Conservation (phyloP, 1,140 invertebrate genomes). For the Eulimnadia texana region DNA sequence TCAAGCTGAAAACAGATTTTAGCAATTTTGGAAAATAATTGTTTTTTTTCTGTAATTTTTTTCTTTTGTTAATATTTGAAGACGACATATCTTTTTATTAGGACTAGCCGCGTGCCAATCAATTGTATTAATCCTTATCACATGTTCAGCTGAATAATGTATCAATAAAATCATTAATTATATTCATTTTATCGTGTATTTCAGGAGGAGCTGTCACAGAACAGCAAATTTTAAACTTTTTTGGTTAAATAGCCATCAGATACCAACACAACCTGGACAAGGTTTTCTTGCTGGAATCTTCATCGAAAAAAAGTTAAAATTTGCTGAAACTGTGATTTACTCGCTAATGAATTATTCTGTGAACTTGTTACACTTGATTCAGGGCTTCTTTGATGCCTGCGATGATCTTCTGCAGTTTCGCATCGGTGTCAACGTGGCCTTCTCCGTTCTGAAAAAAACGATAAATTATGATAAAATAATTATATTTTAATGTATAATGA, state of each 20-base stretch:
- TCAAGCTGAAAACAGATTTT: slow-evolving; percentile 91
- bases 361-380: background rate
- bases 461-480: background rate
- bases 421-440: slow-evolving; percentile 17
- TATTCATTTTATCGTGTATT: background rate
- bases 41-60: background rate
- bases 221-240: background rate
- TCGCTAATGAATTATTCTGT: background rate
- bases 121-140: slow-evolving; percentile 6
- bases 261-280: background rate
- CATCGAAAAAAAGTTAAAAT: background rate
- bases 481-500: background rate
- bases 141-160: background rate
- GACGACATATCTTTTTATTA: slow-evolving; percentile 3
- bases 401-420: slow-evolving; percentile 17
- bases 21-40: slow-evolving; percentile 56
- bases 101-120: background rate
- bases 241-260: background rate
- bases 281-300: background rate
- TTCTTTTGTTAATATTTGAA: background rate
- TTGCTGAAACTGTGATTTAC: background rate
- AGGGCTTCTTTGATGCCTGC: slow-evolving; percentile 14
- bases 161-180: background rate
- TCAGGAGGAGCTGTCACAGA: background rate
- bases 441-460: slow-evolving; percentile 13